Evolutionary conservation across 2,113 vertebrate genomes (phyloP), one percentile per base, ranked within the genome.

Genomic region (Etheostoma spectabile): DNA sequence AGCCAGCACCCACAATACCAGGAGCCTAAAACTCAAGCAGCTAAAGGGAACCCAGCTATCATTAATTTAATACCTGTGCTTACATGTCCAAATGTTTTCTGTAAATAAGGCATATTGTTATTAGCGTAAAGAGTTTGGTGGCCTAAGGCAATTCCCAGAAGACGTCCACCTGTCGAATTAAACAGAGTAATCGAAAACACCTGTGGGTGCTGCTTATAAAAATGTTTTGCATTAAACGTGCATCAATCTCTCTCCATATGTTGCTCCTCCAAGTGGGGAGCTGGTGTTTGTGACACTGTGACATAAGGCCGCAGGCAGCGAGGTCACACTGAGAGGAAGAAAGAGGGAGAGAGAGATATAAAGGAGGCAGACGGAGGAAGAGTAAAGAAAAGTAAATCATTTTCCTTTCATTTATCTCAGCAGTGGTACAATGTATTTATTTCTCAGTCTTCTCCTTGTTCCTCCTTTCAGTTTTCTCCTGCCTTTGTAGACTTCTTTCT

Each of bases 391-490:
- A 87, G 72, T 74, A 65, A 73, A 85, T 83, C 72, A 74, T 77
- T 82, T 77, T 82, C 45, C 61, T 35, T 70, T 85, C 82, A 68
- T 87, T 92, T 91, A 92, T 93, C 88, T 77, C 92, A 91, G 93
- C 88, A 18, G 92, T 90, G 83, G 74, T 19, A 30, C 72, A 61
- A 42, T 48, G 51, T 82, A 69, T 83, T 74, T 82, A 56, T 81
- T 60, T 60, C 18, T 70, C 21, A 35, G 52, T 80, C n/a, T 83
- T 63, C 48, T 64, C 45, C 46, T 49, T 30, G 0, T 67, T 56
- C 27, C 51, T 57, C 79, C 53, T 56, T 45, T 59, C 45, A 22
- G 4, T 60, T 46, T 46, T 66, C 48, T 51, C 52, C 30, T n/a
- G 15, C 51, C 24, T 64, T 33, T 67, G 27, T 13, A 38, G 70